Conservation (phyloP, 2,113 vertebrate genomes). For the Recurvirostra avosetta region DNA sequence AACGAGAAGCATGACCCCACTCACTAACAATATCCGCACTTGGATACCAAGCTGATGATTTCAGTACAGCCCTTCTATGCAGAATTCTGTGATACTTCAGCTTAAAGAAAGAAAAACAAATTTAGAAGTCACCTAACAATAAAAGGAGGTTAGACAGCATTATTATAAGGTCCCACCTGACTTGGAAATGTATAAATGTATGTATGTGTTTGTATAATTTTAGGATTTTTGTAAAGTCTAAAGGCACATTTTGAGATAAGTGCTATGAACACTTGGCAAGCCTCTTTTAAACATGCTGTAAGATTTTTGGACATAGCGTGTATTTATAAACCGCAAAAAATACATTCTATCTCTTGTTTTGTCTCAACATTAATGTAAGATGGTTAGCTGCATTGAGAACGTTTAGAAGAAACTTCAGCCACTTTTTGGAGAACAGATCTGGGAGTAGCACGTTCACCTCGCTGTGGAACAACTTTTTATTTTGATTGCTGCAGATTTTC, state of each 20-base stretch:
- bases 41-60: neutral
- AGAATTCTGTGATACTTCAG: neutral
- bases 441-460: neutral
- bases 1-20: neutral
- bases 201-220: neutral
- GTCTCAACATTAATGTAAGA: neutral
- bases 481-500: neutral
- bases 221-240: neutral
- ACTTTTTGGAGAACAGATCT: neutral
- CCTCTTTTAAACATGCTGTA: neutral
- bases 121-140: neutral
- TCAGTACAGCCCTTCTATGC: neutral
- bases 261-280: constrained; percentile 23
- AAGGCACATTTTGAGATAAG: constrained; percentile 27
- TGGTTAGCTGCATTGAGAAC: neutral
- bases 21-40: neutral
- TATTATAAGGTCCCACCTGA: constrained; percentile 45
- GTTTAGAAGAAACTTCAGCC: neutral
- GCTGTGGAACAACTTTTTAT: accelerated
- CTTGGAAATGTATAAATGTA: neutral
- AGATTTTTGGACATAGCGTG: neutral
- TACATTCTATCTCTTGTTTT: constrained; percentile 40
- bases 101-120: constrained; percentile 35
- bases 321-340: constrained; percentile 35
- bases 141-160: neutral